Conservation (phyloP, 1,140 invertebrate genomes). For the Wiebesia pumilae region DNA sequence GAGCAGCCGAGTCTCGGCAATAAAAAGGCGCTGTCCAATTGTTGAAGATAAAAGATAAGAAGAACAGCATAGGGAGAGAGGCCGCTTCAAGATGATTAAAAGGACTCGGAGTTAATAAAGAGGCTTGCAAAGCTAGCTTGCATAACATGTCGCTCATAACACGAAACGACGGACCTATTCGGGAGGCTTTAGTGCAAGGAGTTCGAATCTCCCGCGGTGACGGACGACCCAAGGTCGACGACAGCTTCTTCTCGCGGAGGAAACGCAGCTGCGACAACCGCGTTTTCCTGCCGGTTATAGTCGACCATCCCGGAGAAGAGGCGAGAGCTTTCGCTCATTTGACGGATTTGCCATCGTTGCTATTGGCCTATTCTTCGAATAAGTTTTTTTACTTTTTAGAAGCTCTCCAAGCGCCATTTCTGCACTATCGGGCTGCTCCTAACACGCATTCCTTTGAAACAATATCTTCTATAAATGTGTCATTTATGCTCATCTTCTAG, state of each 20-base stretch:
- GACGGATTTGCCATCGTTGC: no score
- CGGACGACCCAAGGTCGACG: neutral
- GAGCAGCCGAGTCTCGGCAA: no score
- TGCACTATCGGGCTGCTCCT: no score
- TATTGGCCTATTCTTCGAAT: no score
- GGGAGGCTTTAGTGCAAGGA: constrained; percentile 39
- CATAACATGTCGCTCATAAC: constrained; percentile 15
- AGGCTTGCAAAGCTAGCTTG: constrained; percentile 32
- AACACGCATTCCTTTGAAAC: no score
- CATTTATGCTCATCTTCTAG: no score
- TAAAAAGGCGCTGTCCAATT: neutral
- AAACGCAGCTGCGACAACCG: neutral
- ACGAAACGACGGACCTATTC: neutral
- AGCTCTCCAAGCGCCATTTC: no score
- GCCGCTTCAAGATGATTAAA: constrained; percentile 30
- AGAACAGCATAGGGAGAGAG: neutral
- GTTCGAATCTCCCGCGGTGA: constrained; percentile 17
- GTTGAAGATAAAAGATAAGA: neutral
- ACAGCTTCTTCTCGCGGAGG: constrained; percentile 28
- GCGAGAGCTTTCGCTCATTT: no score
- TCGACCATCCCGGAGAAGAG: no score
- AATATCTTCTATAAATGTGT: no score
- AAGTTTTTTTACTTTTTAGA: no score
- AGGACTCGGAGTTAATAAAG: constrained; percentile 32
- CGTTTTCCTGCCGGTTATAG: no score